phyloP scores from a whole-genome alignment of 2,113 vertebrate species.

The Scomber colias region DNA sequence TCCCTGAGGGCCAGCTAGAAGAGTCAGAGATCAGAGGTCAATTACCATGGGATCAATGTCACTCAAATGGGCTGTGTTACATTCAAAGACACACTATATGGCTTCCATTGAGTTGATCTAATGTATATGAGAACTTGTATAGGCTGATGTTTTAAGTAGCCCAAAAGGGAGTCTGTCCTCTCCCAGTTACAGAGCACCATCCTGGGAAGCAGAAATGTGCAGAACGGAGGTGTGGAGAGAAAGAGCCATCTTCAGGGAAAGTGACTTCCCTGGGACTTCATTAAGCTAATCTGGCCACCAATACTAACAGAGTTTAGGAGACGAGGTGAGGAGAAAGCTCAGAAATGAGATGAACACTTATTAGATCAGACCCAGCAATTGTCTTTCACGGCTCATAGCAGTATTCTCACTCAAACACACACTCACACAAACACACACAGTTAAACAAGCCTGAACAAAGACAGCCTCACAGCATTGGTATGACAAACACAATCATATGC shows the following conservation, averaged over 20 bases:
- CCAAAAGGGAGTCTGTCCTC: constrained; percentile 1
- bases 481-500: constrained; percentile 32
- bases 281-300: constrained; percentile 85
- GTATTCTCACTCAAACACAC: constrained; percentile 63
- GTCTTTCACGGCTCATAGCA: constrained; percentile 66
- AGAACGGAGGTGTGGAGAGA: constrained; percentile 35
- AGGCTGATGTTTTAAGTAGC: background rate
- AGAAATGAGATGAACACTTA: constrained; percentile 86
- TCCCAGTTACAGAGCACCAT: background rate
- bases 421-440: background rate
- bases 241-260: constrained; percentile 47
- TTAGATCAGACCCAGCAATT: constrained; percentile 85
- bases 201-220: background rate
- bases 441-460: constrained; percentile 39
- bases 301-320: constrained; percentile 85
- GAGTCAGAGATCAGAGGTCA: constrained; percentile 78
- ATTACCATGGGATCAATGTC: constrained; percentile 78
- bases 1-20: constrained; percentile 68
- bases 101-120: constrained; percentile 30
- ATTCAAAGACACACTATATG: constrained; percentile 40
- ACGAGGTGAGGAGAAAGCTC: constrained; percentile 80
- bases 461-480: constrained; percentile 10
- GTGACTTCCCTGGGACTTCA: constrained; percentile 85
- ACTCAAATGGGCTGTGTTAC: constrained; percentile 61
- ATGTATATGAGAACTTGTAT: constrained; percentile 22